Evolutionary conservation across 1,140 invertebrate species (phyloP).

Genomic region (Bombus sibiricus): DNA sequence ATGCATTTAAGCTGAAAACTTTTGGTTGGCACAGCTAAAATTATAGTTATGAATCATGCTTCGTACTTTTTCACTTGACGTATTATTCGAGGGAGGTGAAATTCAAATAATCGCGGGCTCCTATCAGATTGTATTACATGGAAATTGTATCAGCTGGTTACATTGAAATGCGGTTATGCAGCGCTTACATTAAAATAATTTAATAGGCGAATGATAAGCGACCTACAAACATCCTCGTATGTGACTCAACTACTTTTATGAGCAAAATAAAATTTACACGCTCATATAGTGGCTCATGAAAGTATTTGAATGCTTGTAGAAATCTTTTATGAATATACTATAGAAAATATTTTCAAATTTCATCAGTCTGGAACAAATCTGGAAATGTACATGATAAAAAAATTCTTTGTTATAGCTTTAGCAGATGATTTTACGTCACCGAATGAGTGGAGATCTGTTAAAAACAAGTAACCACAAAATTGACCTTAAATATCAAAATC

Average conservation of each 20-base stretch:
- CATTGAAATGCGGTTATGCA: not conserved
- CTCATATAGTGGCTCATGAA: not conserved
- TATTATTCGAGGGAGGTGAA: conserved; percentile 21
- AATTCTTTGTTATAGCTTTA: too few relatives aligned
- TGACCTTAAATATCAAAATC: too few relatives aligned
- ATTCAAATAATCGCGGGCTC: not conserved
- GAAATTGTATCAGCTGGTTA: not conserved
- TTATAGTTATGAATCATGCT: conserved; percentile 8
- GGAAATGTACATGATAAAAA: too few relatives aligned
- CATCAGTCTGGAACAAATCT: not conserved
- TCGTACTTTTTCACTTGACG: conserved; percentile 17
- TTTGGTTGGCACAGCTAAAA: not conserved
- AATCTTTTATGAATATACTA: not conserved
- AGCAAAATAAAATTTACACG: not conserved
- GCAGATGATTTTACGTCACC: too few relatives aligned
- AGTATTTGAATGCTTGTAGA: not conserved
- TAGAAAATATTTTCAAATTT: not conserved
- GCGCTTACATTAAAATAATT: not conserved
- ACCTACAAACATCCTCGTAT: too few relatives aligned
- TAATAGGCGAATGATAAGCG: too few relatives aligned
- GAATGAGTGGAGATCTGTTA: too few relatives aligned
- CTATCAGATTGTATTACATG: not conserved
- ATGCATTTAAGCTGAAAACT: conserved; percentile 34
- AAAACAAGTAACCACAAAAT: too few relatives aligned
- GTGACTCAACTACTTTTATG: too few relatives aligned